Conservation (phyloP, 2,113 vertebrate genomes). For the Saccopteryx bilineata region DNA sequence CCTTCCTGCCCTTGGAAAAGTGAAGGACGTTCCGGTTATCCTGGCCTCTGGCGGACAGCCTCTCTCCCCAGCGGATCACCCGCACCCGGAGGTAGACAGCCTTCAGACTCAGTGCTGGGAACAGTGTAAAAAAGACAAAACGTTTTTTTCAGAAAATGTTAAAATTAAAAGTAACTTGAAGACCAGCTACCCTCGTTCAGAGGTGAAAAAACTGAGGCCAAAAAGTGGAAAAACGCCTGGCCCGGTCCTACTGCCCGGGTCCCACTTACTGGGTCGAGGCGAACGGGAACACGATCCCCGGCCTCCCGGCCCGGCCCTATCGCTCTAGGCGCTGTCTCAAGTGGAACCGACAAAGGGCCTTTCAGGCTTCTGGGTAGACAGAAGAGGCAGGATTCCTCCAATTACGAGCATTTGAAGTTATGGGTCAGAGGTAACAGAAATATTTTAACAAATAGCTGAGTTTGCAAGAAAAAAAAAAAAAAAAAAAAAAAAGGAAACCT, state of each 20-base stretch:
- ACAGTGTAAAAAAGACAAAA: not conserved
- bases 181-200: not conserved
- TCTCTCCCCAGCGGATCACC: not conserved
- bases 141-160: not conserved
- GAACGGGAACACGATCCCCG: not conserved
- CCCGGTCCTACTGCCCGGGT: too few species aligned
- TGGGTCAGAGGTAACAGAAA: not conserved
- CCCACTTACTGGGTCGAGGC: too few species aligned
- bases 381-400: constrained; percentile 6
- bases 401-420: not conserved
- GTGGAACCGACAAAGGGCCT: constrained; percentile 13
- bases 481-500: not conserved
- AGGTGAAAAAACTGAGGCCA: not conserved
- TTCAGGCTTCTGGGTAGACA: constrained; percentile 3
- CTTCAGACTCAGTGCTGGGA: not conserved
- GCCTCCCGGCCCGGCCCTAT: not conserved
- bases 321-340: not conserved
- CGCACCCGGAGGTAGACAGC: not conserved
- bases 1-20: constrained; percentile 3
- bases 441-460: not conserved
- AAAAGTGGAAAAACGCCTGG: not conserved
- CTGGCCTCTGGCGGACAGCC: not conserved
- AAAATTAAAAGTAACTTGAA: constrained; percentile 32
- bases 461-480: not conserved
- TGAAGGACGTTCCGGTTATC: constrained; percentile 60